Conservation (phyloP, 1,140 invertebrate genomes). For the Megathymus violae region DNA sequence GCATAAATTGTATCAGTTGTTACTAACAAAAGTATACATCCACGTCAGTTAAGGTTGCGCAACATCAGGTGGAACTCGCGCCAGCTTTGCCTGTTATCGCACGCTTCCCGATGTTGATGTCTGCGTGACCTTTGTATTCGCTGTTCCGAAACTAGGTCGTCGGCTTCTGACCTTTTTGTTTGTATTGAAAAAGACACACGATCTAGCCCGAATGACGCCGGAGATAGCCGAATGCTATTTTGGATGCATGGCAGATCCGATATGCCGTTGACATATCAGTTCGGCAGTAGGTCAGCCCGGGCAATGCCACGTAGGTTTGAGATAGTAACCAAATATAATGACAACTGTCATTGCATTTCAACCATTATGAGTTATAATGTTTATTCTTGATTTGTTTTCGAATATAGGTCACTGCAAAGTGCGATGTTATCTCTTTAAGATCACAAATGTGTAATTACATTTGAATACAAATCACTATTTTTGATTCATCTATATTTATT, state of each 20-base stretch:
- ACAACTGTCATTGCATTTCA: neutral
- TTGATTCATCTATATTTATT: too few species aligned
- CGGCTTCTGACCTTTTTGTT: constrained; percentile 79
- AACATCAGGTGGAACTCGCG: constrained; percentile 51
- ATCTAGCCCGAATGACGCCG: constrained; percentile 51
- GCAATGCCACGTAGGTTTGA: constrained; percentile 16
- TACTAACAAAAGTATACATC: too few species aligned
- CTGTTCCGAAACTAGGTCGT: constrained; percentile 72
- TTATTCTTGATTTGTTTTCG: too few species aligned
- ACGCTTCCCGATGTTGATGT: constrained; percentile 68
- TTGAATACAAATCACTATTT: too few species aligned
- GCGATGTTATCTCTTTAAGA: too few species aligned
- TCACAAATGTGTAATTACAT: too few species aligned
- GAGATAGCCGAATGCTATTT: constrained; percentile 57
- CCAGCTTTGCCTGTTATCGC: constrained; percentile 69
- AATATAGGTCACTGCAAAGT: too few species aligned
- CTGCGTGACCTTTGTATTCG: constrained; percentile 73
- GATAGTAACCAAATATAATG: constrained; percentile 24
- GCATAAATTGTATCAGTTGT: too few species aligned
- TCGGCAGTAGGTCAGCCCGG: constrained; percentile 28
- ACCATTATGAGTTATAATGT: neutral
- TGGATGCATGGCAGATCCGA: constrained; percentile 44
- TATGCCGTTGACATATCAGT: constrained; percentile 32
- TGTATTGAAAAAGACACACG: constrained; percentile 68
- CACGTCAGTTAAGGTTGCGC: constrained; percentile 56